Evolutionary conservation across 2,888 invertebrate species (phyloP).

Genomic region (Drosophila cyrtoloma): DNA sequence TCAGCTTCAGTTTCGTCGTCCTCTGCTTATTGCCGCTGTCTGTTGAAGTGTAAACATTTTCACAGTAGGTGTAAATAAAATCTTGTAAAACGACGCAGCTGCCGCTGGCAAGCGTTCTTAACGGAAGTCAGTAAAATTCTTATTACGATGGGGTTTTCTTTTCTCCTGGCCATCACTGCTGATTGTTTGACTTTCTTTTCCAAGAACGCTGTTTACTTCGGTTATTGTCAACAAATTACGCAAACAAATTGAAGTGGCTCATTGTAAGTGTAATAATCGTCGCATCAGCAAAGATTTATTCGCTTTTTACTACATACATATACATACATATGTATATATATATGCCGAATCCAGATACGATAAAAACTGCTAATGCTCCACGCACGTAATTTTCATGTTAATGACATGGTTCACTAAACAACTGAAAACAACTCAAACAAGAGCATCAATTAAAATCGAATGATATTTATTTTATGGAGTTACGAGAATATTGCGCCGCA

Average conservation of each 20-base stretch:
- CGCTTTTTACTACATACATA: not conserved
- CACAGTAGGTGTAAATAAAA: conserved; percentile 80
- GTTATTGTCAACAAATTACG: conserved; percentile 49
- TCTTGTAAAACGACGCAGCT: conserved; percentile 63
- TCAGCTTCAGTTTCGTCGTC: conserved; percentile 20
- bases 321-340: not conserved
- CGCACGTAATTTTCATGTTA: conserved; percentile 14
- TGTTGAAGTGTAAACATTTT: conserved; percentile 81
- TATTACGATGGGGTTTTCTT: conserved; percentile 35
- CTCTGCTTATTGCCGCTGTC: conserved; percentile 60
- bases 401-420: conserved; percentile 13
- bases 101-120: conserved; percentile 42
- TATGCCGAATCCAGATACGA: conserved; percentile 14
- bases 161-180: conserved; percentile 23
- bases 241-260: conserved; percentile 25
- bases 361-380: conserved; percentile 33
- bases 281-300: conserved; percentile 3
- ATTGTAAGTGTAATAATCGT: conserved; percentile 25
- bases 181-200: conserved; percentile 49
- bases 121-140: conserved; percentile 69
- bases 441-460: conserved; percentile 20
- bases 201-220: conserved; percentile 27
- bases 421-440: conserved; percentile 1
- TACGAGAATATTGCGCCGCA: conserved; percentile 25
- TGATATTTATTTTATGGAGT: conserved; percentile 50